These are phyloP conservation scores for Liodrosophila aerea DNA, from an alignment of 2,888 invertebrate species.

Conservation along the genomic window DNA sequence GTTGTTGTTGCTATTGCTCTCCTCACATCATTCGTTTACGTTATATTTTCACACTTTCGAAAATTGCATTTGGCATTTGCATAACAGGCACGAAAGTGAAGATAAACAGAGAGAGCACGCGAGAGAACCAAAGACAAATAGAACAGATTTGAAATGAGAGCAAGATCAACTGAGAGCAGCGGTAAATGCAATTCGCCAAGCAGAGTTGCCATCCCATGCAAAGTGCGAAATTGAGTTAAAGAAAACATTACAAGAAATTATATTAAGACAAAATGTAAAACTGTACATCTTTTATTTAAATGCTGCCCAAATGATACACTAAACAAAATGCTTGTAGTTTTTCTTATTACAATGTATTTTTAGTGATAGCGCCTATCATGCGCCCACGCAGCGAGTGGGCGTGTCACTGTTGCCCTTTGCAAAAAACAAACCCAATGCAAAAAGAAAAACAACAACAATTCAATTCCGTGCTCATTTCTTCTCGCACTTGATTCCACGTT, in stretches of 20 bases:
- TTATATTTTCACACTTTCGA: constrained; percentile 63
- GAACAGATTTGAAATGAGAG: not conserved
- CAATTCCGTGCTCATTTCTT: not conserved
- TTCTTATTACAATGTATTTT: not conserved
- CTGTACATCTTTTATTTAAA: too few species aligned
- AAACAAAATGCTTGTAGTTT: not conserved
- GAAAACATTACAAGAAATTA: too few species aligned
- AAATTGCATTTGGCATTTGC: constrained; percentile 64
- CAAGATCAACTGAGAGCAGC: constrained; percentile 5
- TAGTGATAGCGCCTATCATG: too few species aligned
- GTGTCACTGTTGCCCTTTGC: too few species aligned
- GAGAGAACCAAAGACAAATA: not conserved
- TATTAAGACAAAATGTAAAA: too few species aligned
- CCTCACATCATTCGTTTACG: constrained; percentile 55
- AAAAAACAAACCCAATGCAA: too few species aligned
- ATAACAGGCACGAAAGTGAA: constrained; percentile 44
- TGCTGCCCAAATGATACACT: too few species aligned
- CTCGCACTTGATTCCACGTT: constrained; percentile 3
- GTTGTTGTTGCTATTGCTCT: constrained; percentile 11
- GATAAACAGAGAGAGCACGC: constrained; percentile 19
- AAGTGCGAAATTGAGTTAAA: too few species aligned
- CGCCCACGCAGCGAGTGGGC: too few species aligned
- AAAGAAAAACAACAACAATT: not conserved
- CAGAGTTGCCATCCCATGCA: too few species aligned
- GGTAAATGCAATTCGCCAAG: constrained; percentile 5